phyloP scores from a whole-genome alignment of 1,140 invertebrate species.

The Cepaea nemoralis region DNA sequence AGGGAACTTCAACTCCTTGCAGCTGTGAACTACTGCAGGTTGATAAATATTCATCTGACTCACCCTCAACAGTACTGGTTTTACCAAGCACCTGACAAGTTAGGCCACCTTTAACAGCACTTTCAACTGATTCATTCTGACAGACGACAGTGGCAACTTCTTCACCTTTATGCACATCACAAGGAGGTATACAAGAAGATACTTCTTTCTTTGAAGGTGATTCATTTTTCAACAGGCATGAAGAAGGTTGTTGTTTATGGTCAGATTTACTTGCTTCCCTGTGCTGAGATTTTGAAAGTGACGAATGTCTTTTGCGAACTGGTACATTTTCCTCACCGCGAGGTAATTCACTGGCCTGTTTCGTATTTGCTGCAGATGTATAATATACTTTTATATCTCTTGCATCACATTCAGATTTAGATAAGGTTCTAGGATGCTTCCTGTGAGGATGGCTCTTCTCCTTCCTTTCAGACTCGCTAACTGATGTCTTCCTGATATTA shows the following conservation, averaged over 20 bases:
- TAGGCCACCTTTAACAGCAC: not conserved
- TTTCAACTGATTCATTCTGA: not conserved
- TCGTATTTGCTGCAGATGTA: not conserved
- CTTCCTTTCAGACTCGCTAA: not conserved
- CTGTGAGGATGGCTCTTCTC: not conserved
- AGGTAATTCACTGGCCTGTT: not conserved
- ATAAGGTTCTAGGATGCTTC: not conserved
- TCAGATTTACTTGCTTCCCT: constrained; percentile 5
- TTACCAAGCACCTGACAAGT: not conserved
- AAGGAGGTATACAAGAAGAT: not conserved
- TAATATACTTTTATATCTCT: constrained; percentile 12
- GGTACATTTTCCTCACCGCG: constrained; percentile 4
- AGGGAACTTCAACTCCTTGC: not conserved
- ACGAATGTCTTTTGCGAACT: not conserved
- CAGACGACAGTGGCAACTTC: not conserved
- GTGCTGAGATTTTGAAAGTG: constrained; percentile 1
- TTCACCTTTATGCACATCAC: not conserved
- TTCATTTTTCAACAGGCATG: not conserved
- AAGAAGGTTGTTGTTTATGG: not conserved
- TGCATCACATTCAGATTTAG: constrained; percentile 5
- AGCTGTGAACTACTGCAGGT: not conserved
- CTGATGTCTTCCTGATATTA: not conserved
- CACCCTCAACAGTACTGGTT: not conserved
- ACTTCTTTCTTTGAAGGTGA: not conserved
- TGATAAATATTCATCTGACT: not conserved